These are phyloP conservation scores for Ambastaia sidthimunki DNA, from an alignment of 2,797 vertebrate species.

Conservation along the genomic window DNA sequence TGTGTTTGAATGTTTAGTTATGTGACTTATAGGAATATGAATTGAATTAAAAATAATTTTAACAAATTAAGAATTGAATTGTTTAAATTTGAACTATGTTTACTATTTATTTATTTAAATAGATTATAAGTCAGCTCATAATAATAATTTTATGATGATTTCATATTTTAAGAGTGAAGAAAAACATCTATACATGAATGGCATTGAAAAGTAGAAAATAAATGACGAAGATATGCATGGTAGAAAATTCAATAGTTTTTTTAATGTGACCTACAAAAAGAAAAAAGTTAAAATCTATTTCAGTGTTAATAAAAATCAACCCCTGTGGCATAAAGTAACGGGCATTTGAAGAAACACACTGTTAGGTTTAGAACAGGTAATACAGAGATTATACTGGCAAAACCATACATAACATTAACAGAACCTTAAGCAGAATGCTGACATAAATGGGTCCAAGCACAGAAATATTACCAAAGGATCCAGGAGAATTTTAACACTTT, in stretches of 20 bases:
- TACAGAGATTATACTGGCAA: background rate
- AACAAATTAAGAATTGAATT: too few species aligned
- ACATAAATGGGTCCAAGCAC: background rate
- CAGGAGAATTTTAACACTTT: background rate
- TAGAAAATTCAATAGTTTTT: background rate
- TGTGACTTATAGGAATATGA: background rate
- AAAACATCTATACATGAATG: background rate
- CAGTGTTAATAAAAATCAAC: slow-evolving; percentile 11
- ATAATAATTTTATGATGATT: background rate
- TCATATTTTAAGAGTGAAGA: too few species aligned
- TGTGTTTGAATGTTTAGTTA: background rate
- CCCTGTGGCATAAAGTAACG: background rate
- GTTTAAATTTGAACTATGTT: background rate
- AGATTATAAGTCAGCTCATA: background rate
- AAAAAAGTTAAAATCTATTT: background rate
- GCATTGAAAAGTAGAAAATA: background rate
- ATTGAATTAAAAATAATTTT: too few species aligned
- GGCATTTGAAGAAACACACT: background rate
- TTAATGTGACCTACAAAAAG: slow-evolving; percentile 1
- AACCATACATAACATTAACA: background rate
- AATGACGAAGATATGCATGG: background rate
- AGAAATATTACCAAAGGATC: background rate
- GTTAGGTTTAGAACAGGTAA: background rate
- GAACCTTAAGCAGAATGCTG: background rate
- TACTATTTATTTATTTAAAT: background rate